A percentile compares a stretch with the other conserved stretches of the same genome.
phyloP scores from a whole-genome alignment of 2,888 invertebrate genomes.

The Uropetala carovei region DNA sequence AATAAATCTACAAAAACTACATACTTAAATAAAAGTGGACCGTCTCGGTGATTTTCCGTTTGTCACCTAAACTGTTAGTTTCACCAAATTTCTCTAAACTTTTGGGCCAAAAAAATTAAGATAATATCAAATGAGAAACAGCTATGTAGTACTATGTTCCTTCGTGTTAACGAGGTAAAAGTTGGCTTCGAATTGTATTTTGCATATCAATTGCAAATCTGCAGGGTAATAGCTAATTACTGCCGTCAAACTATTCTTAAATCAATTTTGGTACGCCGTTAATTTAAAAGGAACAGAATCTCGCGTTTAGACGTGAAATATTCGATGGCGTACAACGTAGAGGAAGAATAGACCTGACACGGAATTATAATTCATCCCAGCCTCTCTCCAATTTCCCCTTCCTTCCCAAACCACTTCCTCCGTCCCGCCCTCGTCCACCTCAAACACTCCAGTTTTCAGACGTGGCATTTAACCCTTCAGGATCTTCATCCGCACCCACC shows the following conservation, averaged over 20 bases:
- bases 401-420: neutral
- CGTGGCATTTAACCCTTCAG: slow-evolving; percentile 12
- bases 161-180: neutral
- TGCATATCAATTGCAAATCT: neutral
- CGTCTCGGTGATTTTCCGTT: no score
- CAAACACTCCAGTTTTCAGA: slow-evolving; percentile 16
- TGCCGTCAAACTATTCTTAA: neutral
- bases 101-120: no score
- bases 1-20: no score
- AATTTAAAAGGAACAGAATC: neutral
- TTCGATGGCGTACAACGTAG: neutral
- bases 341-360: neutral
- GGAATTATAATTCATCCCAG: neutral
- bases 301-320: neutral
- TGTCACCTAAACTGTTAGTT: no score
- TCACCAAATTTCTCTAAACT: no score
- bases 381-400: neutral
- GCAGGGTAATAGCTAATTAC: neutral
- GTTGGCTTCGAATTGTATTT: neutral
- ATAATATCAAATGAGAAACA: neutral
- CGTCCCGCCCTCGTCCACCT: neutral
- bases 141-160: neutral
- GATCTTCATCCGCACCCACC: neutral
- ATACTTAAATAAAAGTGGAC: no score
- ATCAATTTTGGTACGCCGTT: neutral